Conservation (phyloP, 2,113 vertebrate species). For the Trichomycterus rosablanca region DNA sequence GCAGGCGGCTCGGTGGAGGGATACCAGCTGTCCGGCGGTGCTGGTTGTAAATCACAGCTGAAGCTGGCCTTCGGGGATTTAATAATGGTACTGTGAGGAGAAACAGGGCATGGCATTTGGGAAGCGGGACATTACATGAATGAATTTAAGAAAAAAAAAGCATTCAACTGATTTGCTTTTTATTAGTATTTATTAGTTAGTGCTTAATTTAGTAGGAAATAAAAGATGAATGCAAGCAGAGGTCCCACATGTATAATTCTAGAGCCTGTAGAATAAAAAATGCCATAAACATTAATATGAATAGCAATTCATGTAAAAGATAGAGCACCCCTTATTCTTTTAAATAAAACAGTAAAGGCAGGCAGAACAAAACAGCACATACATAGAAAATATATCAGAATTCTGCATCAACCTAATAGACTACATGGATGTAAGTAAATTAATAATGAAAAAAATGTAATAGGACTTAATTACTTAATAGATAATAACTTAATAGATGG, state of each 20-base stretch:
- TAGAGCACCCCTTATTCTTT: background rate
- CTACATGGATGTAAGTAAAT: too few species aligned
- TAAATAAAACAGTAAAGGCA: too few species aligned
- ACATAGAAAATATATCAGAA: too few species aligned
- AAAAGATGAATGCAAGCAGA: background rate
- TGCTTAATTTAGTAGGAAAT: slow-evolving; percentile 2
- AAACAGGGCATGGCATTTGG: background rate
- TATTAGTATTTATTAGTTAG: too few species aligned
- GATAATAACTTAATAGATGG: too few species aligned
- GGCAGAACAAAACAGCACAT: too few species aligned
- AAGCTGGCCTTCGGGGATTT: slow-evolving; percentile 10
- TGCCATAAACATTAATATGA: background rate
- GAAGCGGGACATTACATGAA: background rate
- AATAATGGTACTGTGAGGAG: slow-evolving; percentile 1
- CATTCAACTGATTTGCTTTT: too few species aligned
- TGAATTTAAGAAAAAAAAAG: background rate
- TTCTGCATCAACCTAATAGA: too few species aligned
- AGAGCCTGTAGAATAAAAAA: background rate
- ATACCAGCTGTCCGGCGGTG: slow-evolving; percentile 32
- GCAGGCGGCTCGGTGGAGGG: slow-evolving; percentile 16
- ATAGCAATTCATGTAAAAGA: background rate
- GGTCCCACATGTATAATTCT: background rate
- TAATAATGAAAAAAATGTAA: too few species aligned
- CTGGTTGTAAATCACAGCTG: slow-evolving; percentile 32
- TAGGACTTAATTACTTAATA: too few species aligned